Evolutionary conservation across 2,888 invertebrate genomes (phyloP).

Genomic region (Gandaritis pyraliata): DNA sequence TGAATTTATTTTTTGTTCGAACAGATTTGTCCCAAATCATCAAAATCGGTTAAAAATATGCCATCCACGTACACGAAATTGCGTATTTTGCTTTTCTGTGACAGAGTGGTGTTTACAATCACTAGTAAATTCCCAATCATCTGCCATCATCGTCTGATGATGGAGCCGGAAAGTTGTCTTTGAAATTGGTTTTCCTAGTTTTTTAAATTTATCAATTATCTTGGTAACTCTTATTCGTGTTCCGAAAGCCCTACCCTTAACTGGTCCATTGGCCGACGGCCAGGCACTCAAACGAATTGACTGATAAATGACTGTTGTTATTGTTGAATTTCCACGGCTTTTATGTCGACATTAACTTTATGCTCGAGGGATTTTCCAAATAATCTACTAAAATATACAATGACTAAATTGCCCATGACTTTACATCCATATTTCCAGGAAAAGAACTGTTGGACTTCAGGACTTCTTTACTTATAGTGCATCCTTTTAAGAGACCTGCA

Average conservation of each 20-base stretch:
- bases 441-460: not conserved
- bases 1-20: too few relatives aligned
- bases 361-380: slow-evolving; percentile 4
- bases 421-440: not conserved
- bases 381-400: not conserved
- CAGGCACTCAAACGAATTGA: slow-evolving; percentile 16
- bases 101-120: too few relatives aligned
- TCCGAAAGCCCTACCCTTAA: slow-evolving; percentile 1
- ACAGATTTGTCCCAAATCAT: too few relatives aligned
- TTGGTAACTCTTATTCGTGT: not conserved
- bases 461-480: not conserved
- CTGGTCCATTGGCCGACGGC: not conserved
- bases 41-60: too few relatives aligned
- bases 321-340: slow-evolving; percentile 3
- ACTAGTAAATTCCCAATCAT: too few relatives aligned
- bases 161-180: too few relatives aligned
- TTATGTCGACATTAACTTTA: not conserved
- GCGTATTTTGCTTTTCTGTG: too few relatives aligned
- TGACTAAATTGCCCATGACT: not conserved
- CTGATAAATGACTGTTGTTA: slow-evolving; percentile 12
- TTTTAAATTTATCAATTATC: too few relatives aligned
- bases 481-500: too few relatives aligned
- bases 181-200: too few relatives aligned
- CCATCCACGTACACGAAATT: too few relatives aligned
- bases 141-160: too few relatives aligned